Percentiles rank a stretch among this genome's conserved stretches.
phyloP scores from a whole-genome alignment of 1,140 invertebrate genomes.

The Hyles vespertilio region DNA sequence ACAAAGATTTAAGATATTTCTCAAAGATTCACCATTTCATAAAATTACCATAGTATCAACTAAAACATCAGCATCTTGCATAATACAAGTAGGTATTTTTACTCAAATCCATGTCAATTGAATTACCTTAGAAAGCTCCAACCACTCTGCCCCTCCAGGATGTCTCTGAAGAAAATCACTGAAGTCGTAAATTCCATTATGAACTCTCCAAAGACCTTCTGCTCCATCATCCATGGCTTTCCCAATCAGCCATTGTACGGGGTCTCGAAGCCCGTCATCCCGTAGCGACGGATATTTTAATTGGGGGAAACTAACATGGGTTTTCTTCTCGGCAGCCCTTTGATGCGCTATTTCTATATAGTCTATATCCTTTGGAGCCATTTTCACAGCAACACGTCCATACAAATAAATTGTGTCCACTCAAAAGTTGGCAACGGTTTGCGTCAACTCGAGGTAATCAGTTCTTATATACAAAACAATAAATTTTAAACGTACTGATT shows the following conservation, averaged over 20 bases:
- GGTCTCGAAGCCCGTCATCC: conserved; percentile 62
- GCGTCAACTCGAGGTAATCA: not conserved
- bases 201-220: conserved; percentile 86
- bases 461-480: conserved; percentile 2
- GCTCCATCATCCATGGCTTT: conserved; percentile 83
- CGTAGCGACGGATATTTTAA: conserved; percentile 73
- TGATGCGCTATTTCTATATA: conserved; percentile 47
- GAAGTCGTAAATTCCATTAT: conserved; percentile 86
- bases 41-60: too few relatives aligned
- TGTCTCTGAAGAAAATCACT: conserved; percentile 81
- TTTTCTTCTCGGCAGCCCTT: conserved; percentile 55
- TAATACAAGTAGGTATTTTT: too few relatives aligned
- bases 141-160: conserved; percentile 88
- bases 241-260: conserved; percentile 78
- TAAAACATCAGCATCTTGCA: too few relatives aligned
- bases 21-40: too few relatives aligned
- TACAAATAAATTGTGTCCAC: not conserved
- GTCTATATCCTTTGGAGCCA: conserved; percentile 48
- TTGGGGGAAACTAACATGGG: conserved; percentile 69
- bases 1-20: too few relatives aligned
- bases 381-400: conserved; percentile 14
- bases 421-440: not conserved
- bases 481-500: conserved; percentile 3
- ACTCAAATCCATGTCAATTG: not conserved
- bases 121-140: conserved; percentile 80